These are phyloP conservation scores for Stegophylla sp. DNA, from an alignment of 2,888 invertebrate species.

Conservation along the genomic window DNA sequence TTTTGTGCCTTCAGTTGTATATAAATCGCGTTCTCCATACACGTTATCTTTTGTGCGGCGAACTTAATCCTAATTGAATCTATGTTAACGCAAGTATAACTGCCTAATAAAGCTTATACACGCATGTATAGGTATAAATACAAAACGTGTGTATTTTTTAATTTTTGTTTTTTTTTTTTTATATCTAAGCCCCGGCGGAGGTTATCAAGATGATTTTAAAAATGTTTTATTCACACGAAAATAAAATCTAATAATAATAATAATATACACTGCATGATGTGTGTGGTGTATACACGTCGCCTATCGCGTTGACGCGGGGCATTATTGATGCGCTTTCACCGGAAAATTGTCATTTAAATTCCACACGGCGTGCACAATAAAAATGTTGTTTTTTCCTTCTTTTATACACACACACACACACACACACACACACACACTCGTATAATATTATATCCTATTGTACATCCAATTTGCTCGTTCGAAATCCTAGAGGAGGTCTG, in stretches of 20 bases:
- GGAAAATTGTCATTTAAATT: conserved; percentile 57
- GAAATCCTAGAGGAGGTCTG: background rate
- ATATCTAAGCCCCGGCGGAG: too few relatives aligned
- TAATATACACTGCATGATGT: background rate
- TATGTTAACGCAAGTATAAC: background rate
- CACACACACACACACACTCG: too few relatives aligned
- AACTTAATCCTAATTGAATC: conserved; percentile 22
- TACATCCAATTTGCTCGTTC: conserved; percentile 29
- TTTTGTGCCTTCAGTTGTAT: too few relatives aligned
- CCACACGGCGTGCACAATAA: conserved; percentile 12
- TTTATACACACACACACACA: too few relatives aligned
- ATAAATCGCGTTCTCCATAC: too few relatives aligned
- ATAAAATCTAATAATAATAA: background rate
- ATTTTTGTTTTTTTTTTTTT: too few relatives aligned
- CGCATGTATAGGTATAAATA: background rate
- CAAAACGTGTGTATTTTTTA: too few relatives aligned
- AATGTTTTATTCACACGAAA: background rate
- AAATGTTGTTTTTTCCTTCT: conserved; percentile 24
- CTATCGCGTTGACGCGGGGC: background rate
- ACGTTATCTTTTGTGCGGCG: background rate
- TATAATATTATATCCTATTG: too few relatives aligned
- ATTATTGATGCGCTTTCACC: conserved; percentile 47
- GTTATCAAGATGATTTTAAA: background rate
- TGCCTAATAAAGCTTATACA: background rate
- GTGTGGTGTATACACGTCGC: background rate